Evolutionary conservation across 2,113 vertebrate species (phyloP), one percentile per base, ranked within the genome.

Genomic region (Sisor rabdophorus): DNA sequence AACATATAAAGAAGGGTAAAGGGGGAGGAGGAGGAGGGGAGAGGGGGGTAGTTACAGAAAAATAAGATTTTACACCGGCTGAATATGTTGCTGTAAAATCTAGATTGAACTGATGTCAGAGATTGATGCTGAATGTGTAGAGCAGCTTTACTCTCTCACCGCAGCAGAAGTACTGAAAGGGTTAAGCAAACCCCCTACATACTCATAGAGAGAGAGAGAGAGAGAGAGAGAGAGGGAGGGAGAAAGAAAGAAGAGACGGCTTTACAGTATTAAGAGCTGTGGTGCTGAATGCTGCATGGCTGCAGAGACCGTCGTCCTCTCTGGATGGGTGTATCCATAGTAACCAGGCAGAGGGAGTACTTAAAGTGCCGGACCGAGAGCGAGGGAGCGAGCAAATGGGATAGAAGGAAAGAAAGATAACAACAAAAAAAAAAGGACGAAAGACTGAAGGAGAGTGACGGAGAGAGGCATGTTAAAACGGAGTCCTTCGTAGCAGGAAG

Each of bases 301-400:
- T 50, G 48, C 59, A 12, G 69, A 71, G 65, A 80, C 76, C 30
- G 53, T 81, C 69, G 79, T 79, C 79, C 83, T 85, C 85, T 87
- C 89, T 79, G 84, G 84, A 86, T 70, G 81, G 82, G 86, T 84
- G 86, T 92, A 89, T 86, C 91, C 90, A 93, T 92, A 90, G 90
- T 89, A 91, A 91, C 81, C 76, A 82, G 77, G 78, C 69, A 22
- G 64, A 80, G 75, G 13, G 74, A 60, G 69, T 56, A 67, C 12
- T 65, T 76, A 36, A 64, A 75, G 36, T 48, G 54, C 59, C n/a
- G 53, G 69, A 61, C 69, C 54, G 6, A 56, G 63, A 61, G 61
- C 44, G 59, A 73, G 58, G 56, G 55, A 59, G 52, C 47, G 53
- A 65, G 63, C 52, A 48, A 81, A 74, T 73, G 76, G 71, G 71